These are phyloP conservation scores for Epsilonema sp. DNA, from an alignment of 2,888 invertebrate species.

Conservation along the genomic window DNA sequence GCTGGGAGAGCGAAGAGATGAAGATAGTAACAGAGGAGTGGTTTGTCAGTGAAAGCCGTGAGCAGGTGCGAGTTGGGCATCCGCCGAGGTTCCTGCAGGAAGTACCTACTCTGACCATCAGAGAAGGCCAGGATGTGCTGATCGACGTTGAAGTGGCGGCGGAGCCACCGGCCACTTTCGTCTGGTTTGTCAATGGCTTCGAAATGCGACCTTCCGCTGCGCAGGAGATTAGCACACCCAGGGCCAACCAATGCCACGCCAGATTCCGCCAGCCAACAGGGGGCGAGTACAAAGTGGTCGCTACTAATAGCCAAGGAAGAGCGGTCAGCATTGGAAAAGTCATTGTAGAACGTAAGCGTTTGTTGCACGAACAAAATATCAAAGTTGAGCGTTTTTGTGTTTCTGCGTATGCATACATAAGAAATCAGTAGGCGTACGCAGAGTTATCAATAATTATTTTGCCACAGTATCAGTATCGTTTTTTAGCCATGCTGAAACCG, in stretches of 20 bases:
- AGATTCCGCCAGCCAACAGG: not conserved
- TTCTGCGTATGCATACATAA: no score
- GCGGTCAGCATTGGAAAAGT: constrained; percentile 29
- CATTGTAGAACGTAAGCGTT: constrained; percentile 21
- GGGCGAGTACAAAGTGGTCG: constrained; percentile 64
- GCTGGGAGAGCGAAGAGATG: no score
- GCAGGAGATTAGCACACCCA: not conserved
- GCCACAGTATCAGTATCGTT: no score
- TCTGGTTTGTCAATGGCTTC: not conserved
- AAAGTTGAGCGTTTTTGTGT: no score
- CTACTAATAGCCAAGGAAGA: constrained; percentile 65
- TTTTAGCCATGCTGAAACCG: constrained; percentile 23
- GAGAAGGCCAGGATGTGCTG: not conserved
- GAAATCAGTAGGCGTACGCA: no score
- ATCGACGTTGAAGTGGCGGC: constrained; percentile 1
- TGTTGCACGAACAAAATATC: no score
- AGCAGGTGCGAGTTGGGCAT: no score
- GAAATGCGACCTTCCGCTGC: no score
- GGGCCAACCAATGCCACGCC: not conserved
- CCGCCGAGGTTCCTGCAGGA: constrained; percentile 1
- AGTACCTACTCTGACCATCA: not conserved
- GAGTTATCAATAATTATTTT: no score
- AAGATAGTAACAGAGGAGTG: no score
- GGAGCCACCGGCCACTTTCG: not conserved
- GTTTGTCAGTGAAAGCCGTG: no score